Evolutionary conservation across 2,797 vertebrate genomes (phyloP).

Genomic region (Harpagifer antarcticus): DNA sequence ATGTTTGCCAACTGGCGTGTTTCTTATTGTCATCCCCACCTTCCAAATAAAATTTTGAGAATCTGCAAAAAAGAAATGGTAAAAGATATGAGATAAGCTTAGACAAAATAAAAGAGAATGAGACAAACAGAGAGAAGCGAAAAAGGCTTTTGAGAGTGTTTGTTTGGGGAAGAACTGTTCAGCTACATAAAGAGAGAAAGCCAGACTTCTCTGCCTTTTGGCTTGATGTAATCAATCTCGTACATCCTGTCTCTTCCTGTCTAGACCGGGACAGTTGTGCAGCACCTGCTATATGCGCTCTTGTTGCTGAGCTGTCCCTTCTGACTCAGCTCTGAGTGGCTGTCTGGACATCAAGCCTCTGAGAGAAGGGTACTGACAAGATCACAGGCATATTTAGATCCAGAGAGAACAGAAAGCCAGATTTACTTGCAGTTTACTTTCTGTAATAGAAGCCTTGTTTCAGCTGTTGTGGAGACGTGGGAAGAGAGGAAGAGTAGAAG

Average conservation of each 20-base stretch:
- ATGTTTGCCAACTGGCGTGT: conserved; percentile 65
- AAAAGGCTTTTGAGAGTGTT: conserved; percentile 7
- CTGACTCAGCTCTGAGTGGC: conserved; percentile 43
- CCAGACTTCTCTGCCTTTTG: conserved; percentile 24
- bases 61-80: conserved; percentile 45
- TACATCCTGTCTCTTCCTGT: conserved; percentile 30
- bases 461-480: conserved; percentile 27
- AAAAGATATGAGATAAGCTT: conserved; percentile 41
- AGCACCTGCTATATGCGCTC: conserved; percentile 48
- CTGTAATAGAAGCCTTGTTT: conserved; percentile 48
- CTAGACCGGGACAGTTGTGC: conserved; percentile 43
- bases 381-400: conserved; percentile 40
- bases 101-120: conserved; percentile 22
- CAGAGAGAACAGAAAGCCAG: conserved; percentile 33
- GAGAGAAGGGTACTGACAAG: conserved; percentile 34
- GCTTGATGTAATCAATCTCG: conserved; percentile 46
- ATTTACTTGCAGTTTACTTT: conserved; percentile 36
- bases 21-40: conserved; percentile 40
- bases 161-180: conserved; percentile 33
- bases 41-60: conserved; percentile 52
- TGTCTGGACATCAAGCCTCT: conserved; percentile 45
- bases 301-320: conserved; percentile 32
- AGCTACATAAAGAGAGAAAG: conserved; percentile 31
- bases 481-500: conserved; percentile 26
- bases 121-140: conserved; percentile 33